A percentile compares a stretch with the other conserved stretches of the same genome.
phyloP scores from a whole-genome alignment of 2,113 vertebrate species.

The Choloepus hoffmanni region DNA sequence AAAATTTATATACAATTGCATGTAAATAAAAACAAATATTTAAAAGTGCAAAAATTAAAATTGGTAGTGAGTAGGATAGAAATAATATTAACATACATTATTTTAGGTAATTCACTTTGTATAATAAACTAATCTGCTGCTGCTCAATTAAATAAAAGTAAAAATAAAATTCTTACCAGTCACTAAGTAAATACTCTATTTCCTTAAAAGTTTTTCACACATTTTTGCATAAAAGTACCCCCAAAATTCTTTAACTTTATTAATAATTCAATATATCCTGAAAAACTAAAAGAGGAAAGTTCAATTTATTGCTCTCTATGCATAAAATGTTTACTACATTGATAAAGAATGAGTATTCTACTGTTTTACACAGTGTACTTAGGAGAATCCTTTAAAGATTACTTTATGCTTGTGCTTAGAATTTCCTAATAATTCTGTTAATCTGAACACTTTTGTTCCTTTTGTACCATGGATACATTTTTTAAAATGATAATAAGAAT shows the following conservation, averaged over 20 bases:
- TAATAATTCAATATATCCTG: neutral
- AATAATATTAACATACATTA: neutral
- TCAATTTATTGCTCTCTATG: neutral
- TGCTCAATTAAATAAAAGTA: neutral
- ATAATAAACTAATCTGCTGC: neutral
- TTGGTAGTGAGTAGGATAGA: neutral
- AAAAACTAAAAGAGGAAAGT: neutral
- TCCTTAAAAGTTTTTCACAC: neutral
- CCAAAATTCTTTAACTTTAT: neutral
- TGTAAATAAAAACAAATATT: neutral
- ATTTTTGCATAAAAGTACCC: neutral
- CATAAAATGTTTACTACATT: neutral
- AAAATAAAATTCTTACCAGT: neutral
- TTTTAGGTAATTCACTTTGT: neutral
- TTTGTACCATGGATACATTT: neutral
- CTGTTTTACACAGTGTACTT: neutral
- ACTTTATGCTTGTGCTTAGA: neutral
- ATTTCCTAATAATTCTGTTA: constrained; percentile 33
- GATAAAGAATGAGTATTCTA: neutral
- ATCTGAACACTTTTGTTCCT: neutral
- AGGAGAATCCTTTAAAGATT: neutral
- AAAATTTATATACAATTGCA: neutral
- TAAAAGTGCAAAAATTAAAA: neutral
- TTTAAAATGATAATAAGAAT: neutral
- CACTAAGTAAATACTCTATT: neutral